These are phyloP conservation scores for Aleiodes alternator DNA, from an alignment of 2,888 invertebrate species.

Conservation along the genomic window DNA sequence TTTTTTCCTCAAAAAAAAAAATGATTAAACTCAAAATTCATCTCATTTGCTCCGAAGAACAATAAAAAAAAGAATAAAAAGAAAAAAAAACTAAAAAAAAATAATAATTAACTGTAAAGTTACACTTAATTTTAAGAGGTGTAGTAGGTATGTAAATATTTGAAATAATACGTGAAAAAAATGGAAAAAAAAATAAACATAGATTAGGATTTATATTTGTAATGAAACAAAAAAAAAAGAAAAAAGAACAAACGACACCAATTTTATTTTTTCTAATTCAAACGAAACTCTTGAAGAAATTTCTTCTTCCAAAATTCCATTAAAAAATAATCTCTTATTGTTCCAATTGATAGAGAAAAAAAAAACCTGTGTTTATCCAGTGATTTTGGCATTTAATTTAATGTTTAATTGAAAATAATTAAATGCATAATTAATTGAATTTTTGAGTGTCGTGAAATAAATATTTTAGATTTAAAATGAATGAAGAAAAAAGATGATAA, in stretches of 20 bases:
- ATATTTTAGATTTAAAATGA: background rate
- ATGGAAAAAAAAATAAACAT: slow-evolving; percentile 56
- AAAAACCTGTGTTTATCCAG: background rate
- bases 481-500: background rate
- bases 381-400: too few species aligned
- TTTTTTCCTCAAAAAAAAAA: background rate
- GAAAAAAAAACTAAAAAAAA: too few species aligned
- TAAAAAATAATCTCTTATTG: background rate
- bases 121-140: slow-evolving; percentile 45
- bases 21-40: background rate
- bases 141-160: slow-evolving; percentile 71
- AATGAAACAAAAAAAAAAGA: slow-evolving; percentile 63
- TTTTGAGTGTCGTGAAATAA: too few species aligned
- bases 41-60: slow-evolving; percentile 62
- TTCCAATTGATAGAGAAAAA: background rate
- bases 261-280: slow-evolving; percentile 68
- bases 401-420: too few species aligned
- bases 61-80: too few species aligned
- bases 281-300: slow-evolving; percentile 56
- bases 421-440: too few species aligned
- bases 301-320: slow-evolving; percentile 57
- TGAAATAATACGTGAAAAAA: slow-evolving; percentile 44
- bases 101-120: slow-evolving; percentile 8
- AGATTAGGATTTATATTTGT: slow-evolving; percentile 72
- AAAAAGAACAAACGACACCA: slow-evolving; percentile 61